Base-by-base conservation (phyloP, 1,140 invertebrate genomes). In the Cotesia vestalis region DNA sequence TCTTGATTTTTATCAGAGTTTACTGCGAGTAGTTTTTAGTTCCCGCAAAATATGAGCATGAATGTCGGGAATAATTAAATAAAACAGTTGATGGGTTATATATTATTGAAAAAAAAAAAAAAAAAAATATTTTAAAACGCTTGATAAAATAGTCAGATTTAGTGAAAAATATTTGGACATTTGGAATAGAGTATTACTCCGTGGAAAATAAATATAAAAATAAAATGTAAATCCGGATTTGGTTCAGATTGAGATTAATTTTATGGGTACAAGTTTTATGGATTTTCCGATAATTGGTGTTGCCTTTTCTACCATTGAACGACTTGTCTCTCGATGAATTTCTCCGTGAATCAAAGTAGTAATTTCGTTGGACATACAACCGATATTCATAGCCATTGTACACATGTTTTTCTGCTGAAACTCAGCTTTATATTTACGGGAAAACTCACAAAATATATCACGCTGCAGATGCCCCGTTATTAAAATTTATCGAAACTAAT, bases 221-320 rank as follows among this genome's bases (percentile, higher is more conserved):
- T 27, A 59, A 20, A 59, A 59, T 59, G 20, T 59, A 59, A 59
- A 59, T 59, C 20, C 34, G 52, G 38, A 62, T 64, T 38, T 66
- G 53, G 40, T 6, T 46, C 40, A 11, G 40, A 46, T 46, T 59
- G 35, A 60, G 61, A 75, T 75, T 75, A 72, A 75, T 75, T 72
- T 72, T 66, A 75, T 72, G 62, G 74, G 59, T 66, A 63, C 62
- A 3, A 36, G 68, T 38, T 75, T 75, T 72, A 72, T 72, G 66
- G 71, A 70, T 75, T 75, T 75, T 75, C 74, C 74, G 61, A 75
- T 75, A 72, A 71, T 46, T 69, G 53, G 63, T 60, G 38, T 75
- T 14, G 62, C 60, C 68, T 38, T 35, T 72, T 34, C 14, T 52
- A 46, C 59, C 38, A 12, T 46, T 35, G 27, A 38, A 52, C 53